A percentile compares a stretch with the other conserved stretches of the same genome.
These are phyloP conservation scores for Choreutis nemorana DNA, from an alignment of 2,888 invertebrate species.

Conservation along the genomic window DNA sequence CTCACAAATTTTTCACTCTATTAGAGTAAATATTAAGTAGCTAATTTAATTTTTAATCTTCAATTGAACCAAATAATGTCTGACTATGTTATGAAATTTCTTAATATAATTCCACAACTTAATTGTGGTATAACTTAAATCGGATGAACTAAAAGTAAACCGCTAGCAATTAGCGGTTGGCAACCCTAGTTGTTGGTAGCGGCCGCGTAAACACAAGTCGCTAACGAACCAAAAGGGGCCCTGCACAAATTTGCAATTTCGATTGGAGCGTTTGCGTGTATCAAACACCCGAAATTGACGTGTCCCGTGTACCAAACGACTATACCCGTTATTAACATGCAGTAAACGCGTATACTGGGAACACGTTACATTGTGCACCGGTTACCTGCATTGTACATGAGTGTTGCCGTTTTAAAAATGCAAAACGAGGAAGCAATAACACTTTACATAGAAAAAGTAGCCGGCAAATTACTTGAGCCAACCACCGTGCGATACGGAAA, in stretches of 20 bases:
- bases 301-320: too few relatives aligned
- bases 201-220: slow-evolving; percentile 63
- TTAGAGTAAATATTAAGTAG: too few relatives aligned
- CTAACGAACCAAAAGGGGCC: slow-evolving; percentile 61
- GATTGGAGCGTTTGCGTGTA: slow-evolving; percentile 53
- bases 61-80: too few relatives aligned
- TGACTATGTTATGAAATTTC: too few relatives aligned
- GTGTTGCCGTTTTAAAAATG: slow-evolving; percentile 27
- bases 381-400: slow-evolving; percentile 27
- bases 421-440: slow-evolving; percentile 8
- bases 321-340: too few relatives aligned
- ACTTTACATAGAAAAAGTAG: slow-evolving; percentile 7
- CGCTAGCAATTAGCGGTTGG: slow-evolving; percentile 44
- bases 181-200: slow-evolving; percentile 52
- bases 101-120: too few relatives aligned
- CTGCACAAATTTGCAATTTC: slow-evolving; percentile 67
- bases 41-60: too few relatives aligned
- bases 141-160: slow-evolving; percentile 37
- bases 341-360: too few relatives aligned
- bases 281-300: too few relatives aligned
- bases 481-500: too few relatives aligned
- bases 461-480: background rate
- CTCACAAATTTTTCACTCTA: too few relatives aligned
- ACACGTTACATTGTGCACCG: background rate
- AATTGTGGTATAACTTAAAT: slow-evolving; percentile 16